phyloP scores from a whole-genome alignment of 2,888 invertebrate species.

The Ctena decussata region DNA sequence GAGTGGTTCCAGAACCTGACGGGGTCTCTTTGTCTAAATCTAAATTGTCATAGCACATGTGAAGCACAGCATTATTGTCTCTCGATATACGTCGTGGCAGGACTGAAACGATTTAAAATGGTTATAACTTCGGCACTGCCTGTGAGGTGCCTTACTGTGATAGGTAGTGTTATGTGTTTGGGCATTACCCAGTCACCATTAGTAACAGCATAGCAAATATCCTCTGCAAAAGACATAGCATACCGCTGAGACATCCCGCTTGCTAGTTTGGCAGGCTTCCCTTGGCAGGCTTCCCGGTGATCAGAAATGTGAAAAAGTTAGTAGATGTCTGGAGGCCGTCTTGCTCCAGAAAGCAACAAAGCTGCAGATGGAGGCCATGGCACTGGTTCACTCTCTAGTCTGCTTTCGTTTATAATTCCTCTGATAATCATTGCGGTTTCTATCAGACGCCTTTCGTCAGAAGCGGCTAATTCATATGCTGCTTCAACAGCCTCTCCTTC shows the following conservation, averaged over 20 bases:
- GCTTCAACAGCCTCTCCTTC: slow-evolving; percentile 47
- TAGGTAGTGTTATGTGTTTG: slow-evolving; percentile 44
- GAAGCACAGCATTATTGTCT: not conserved
- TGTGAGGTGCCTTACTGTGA: slow-evolving; percentile 54
- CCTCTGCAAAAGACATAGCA: slow-evolving; percentile 23
- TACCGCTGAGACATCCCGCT: not conserved
- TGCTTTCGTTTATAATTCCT: slow-evolving; percentile 19
- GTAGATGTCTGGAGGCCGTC: slow-evolving; percentile 2
- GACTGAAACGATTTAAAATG: slow-evolving; percentile 12
- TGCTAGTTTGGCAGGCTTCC: slow-evolving; percentile 27
- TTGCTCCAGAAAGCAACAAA: not conserved
- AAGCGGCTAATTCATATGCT: slow-evolving; percentile 58
- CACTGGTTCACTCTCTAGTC: not conserved
- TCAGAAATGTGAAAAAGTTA: not conserved
- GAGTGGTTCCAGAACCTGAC: slow-evolving; percentile 47
- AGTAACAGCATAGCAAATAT: slow-evolving; percentile 45
- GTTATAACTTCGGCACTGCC: slow-evolving; percentile 53
- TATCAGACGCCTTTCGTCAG: slow-evolving; percentile 35
- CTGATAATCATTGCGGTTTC: slow-evolving; percentile 50
- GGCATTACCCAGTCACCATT: slow-evolving; percentile 56
- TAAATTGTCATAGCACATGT: slow-evolving; percentile 32
- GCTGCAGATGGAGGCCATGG: not conserved
- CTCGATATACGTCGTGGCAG: slow-evolving; percentile 1
- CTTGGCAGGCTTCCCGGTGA: slow-evolving; percentile 26
- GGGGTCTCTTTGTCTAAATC: slow-evolving; percentile 30